Conservation (phyloP, 1,140 invertebrate species). For the Drosophila repleta region DNA sequence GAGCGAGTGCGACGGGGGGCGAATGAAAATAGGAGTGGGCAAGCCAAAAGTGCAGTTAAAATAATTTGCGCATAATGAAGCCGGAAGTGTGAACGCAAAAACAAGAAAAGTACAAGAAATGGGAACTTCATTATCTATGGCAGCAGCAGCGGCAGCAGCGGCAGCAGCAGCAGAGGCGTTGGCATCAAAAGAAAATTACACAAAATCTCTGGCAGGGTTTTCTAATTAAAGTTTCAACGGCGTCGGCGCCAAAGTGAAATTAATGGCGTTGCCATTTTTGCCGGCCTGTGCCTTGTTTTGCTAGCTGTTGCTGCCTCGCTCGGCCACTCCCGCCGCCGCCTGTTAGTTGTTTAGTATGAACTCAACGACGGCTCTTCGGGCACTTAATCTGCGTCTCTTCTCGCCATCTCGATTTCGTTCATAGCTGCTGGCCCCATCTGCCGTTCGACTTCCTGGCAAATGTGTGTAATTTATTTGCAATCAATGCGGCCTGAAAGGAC, state of each 20-base stretch:
- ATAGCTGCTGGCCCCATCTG: background rate
- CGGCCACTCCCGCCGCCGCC: background rate
- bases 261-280: slow-evolving; percentile 68
- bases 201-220: slow-evolving; percentile 71
- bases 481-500: slow-evolving; percentile 74
- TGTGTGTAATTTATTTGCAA: slow-evolving; percentile 79
- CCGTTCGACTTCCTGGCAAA: slow-evolving; percentile 28
- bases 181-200: slow-evolving; percentile 69
- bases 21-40: background rate
- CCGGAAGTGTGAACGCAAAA: slow-evolving; percentile 80
- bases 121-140: slow-evolving; percentile 73
- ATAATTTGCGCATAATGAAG: slow-evolving; percentile 81
- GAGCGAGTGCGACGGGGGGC: background rate
- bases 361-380: slow-evolving; percentile 55
- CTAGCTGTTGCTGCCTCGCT: slow-evolving; percentile 15
- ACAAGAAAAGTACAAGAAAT: slow-evolving; percentile 67
- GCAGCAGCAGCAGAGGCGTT: background rate
- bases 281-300: slow-evolving; percentile 11
- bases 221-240: slow-evolving; percentile 79
- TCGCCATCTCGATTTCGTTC: background rate
- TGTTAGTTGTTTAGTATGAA: slow-evolving; percentile 49
- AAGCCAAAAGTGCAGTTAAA: slow-evolving; percentile 72
- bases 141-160: slow-evolving; percentile 37
- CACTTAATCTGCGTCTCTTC: slow-evolving; percentile 63
- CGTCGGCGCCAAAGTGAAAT: slow-evolving; percentile 75